Base-by-base conservation (phyloP, 1,140 invertebrate species). In the Tetragonula clypearis region DNA sequence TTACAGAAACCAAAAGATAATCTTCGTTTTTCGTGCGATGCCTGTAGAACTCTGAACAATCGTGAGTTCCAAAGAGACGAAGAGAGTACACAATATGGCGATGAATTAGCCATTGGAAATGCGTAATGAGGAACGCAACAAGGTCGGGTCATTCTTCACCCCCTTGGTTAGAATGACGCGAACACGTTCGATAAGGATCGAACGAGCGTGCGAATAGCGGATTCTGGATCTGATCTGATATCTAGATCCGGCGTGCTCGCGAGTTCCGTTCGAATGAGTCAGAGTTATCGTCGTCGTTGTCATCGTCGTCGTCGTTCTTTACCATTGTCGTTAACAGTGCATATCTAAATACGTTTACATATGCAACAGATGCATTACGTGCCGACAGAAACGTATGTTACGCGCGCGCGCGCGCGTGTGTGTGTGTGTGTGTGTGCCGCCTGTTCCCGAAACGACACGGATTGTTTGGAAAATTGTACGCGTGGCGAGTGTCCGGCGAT, bases 91-190 rank as follows among this genome's bases (percentile, higher is more conserved):
- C 2, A 30, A 30, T 26, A 30, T 8, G 65, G 65, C 71, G 49
- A 79, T 69, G 76, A 53, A 30, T 14, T n/a, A 76, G 62, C 19
- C 49, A 66, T 23, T 72, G 9, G 9, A 19, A 55, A 41, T 30
- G 72, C 26, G 65, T 26, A 23, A 35, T 76, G 56, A 58, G 77
- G 75, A 76, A 80, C 60, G 55, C 62, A 58, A 53, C 69, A 94
- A 94, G 93, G 92, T 87, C 92, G 91, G 92, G 92, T 89, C 88
- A 92, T 93, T 95, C 93, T 93, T 93, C 92, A 94, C 81, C 79
- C 89, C 80, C 66, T 19, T 58, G 30, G 49, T 85, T 69, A 55
- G 53, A 68, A n/a, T 82, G 8, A 21, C 69, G 73, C 75, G 82
- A 68, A 85, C 73, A 69, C 2, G 60, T 6, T 77, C 53, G 35